Evolutionary conservation across 1,140 invertebrate species (phyloP), one percentile per base, ranked within the genome.

Genomic region (Hylaeus volcanicus): DNA sequence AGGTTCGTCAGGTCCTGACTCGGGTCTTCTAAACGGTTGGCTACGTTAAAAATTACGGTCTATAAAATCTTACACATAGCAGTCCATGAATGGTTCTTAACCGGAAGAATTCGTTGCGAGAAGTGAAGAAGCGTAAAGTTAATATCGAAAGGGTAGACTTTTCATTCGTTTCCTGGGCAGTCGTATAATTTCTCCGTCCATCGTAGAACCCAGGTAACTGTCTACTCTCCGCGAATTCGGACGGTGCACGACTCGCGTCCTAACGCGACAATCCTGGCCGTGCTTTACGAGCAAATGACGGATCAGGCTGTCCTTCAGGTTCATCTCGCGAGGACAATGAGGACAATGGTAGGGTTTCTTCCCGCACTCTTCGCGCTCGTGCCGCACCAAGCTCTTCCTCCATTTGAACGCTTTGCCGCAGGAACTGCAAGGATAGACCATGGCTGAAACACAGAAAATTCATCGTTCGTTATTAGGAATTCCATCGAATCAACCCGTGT

Each of bases 401-500:
- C 95, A 92, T 74, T 94, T 92, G 88, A 95, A 96, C 66, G 90
- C 93, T 78, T 95, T 94, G 55, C 93, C 93, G 81, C 95, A 96
- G 11, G 56, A 41, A 1, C 11, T 39, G 15, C 81, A 82, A 12
- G 26, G 37, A 66, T 79, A 75, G 1, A 9, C 12, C 12, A 15
- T 5, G 1, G 9, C 86, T 88, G 86, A 82, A 88, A 88, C 86
- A 88, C 12, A 48, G 58, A 66, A 83, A 76, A 56, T 61, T 3
- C 5, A 63, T 64, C 9, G 15, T 26, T 72, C 6, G 76, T 78
- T 72, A 72, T 53, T 43, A 37, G 2, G 9, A 5, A 37, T 39
- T 43, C 12, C 15, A 9, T 3, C 6, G n/a, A n/a, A 12, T 26
- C 43, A 58, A 9, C 8, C 15, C 8, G n/a, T 14, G 53, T 39